phyloP scores from a whole-genome alignment of 2,113 vertebrate species.

The Ochotona curzoniae region DNA sequence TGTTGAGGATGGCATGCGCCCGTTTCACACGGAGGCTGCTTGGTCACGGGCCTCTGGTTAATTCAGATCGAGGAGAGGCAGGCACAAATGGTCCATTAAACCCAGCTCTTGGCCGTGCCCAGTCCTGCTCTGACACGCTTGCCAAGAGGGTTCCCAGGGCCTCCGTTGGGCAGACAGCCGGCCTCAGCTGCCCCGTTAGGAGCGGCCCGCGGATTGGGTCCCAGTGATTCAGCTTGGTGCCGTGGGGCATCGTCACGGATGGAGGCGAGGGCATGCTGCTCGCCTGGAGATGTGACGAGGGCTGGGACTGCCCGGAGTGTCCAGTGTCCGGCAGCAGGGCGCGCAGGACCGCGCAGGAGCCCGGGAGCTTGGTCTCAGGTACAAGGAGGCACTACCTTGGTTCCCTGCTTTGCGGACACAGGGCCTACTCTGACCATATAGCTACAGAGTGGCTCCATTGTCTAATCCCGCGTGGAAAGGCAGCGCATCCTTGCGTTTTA shows the following conservation, averaged over 20 bases:
- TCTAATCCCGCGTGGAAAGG: slow-evolving; percentile 80
- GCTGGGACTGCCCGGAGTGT: neutral
- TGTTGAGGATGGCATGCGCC: rapidly evolving
- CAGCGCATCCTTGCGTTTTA: slow-evolving; percentile 80
- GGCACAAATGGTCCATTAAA: rapidly evolving
- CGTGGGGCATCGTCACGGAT: no score
- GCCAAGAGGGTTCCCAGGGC: rapidly evolving
- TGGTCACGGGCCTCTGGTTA: rapidly evolving
- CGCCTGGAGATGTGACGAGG: no score
- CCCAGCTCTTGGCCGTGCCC: no score
- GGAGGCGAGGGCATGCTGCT: no score
- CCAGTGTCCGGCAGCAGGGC: rapidly evolving
- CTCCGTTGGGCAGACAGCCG: rapidly evolving
- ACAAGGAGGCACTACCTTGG: slow-evolving; percentile 83
- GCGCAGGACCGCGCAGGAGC: rapidly evolving
- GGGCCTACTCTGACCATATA: slow-evolving; percentile 78
- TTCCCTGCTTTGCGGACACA: slow-evolving; percentile 67
- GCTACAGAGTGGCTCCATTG: slow-evolving; percentile 82
- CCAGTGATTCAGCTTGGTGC: no score
- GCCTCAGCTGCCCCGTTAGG: neutral
- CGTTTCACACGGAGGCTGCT: neutral
- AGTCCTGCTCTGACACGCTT: neutral
- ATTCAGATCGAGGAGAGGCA: rapidly evolving
- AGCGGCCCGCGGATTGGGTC: neutral
- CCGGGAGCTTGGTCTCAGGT: neutral